Evolutionary conservation across 2,888 invertebrate species (phyloP).

Genomic region (Athalia rosae): DNA sequence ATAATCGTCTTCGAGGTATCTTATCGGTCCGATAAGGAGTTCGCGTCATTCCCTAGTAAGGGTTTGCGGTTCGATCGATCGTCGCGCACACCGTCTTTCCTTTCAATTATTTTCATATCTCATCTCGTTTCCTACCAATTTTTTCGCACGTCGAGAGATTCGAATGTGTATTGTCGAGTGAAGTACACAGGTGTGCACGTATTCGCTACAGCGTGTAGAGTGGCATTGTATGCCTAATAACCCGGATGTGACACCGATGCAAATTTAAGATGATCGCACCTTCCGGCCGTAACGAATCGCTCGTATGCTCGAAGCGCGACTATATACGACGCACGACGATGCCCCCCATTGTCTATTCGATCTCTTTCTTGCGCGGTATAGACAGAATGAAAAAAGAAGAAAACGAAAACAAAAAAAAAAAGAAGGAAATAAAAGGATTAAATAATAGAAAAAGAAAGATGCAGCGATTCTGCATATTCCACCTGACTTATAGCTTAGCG

Average conservation of each 20-base stretch:
- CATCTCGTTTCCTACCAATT: background rate
- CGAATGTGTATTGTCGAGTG: too few species aligned
- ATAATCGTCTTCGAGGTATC: background rate
- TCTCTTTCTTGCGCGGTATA: conserved; percentile 9
- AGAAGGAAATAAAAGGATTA: too few species aligned
- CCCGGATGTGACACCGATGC: conserved; percentile 49
- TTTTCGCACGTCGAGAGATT: background rate
- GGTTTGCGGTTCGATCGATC: too few species aligned
- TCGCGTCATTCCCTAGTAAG: too few species aligned
- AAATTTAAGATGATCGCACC: conserved; percentile 40
- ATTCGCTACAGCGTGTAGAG: background rate
- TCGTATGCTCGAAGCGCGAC: background rate
- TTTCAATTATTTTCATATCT: background rate
- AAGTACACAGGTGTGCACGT: background rate
- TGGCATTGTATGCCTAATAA: conserved; percentile 49
- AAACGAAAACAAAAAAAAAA: too few species aligned
- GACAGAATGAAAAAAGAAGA: background rate
- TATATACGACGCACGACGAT: conserved; percentile 7
- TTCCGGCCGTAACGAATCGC: conserved; percentile 36
- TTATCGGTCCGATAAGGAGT: too few species aligned
- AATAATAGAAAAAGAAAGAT: too few species aligned
- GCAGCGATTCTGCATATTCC: too few species aligned
- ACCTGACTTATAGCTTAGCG: too few species aligned
- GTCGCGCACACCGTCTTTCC: background rate
- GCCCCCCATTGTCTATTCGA: conserved; percentile 24